Percentiles rank a stretch among this genome's conserved stretches.
Conservation (phyloP, 2,888 invertebrate species). For the Athrips mouffetella region DNA sequence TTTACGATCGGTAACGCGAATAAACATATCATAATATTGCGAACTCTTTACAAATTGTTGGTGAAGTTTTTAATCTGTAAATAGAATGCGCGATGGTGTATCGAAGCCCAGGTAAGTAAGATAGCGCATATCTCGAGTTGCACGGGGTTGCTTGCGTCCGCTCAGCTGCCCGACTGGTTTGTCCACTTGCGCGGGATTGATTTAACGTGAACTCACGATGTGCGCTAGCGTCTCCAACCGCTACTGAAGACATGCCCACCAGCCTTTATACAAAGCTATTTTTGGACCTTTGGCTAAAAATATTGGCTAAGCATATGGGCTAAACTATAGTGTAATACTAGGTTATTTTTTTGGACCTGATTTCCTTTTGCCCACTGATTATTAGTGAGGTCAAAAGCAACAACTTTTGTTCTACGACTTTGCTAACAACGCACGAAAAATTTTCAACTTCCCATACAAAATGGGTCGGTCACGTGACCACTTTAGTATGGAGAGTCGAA, state of each 20-base stretch:
- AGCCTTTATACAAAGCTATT: conserved; percentile 62
- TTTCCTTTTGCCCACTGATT: too few relatives aligned
- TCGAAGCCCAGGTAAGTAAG: conserved; percentile 5
- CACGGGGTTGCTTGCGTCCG: conserved; percentile 38
- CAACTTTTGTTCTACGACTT: too few relatives aligned
- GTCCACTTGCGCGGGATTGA: conserved; percentile 75
- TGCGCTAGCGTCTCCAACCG: conserved; percentile 45
- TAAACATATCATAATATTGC: background rate
- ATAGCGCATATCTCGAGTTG: conserved; percentile 13
- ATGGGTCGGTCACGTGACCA: too few relatives aligned
- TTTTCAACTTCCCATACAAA: too few relatives aligned
- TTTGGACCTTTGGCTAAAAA: conserved; percentile 24
- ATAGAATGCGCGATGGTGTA: conserved; percentile 7
- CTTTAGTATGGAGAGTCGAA: too few relatives aligned
- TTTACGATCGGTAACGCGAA: background rate
- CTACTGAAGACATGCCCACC: conserved; percentile 39
- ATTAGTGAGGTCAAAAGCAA: too few relatives aligned
- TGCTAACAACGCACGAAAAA: too few relatives aligned
- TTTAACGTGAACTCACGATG: conserved; percentile 71
- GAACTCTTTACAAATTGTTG: background rate
- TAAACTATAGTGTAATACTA: too few relatives aligned
- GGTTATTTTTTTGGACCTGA: too few relatives aligned
- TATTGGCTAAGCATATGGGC: too few relatives aligned
- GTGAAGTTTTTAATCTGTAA: background rate
- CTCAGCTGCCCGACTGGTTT: conserved; percentile 77